These are phyloP conservation scores for Morpho helenor DNA, from an alignment of 2,888 invertebrate species.

Conservation along the genomic window DNA sequence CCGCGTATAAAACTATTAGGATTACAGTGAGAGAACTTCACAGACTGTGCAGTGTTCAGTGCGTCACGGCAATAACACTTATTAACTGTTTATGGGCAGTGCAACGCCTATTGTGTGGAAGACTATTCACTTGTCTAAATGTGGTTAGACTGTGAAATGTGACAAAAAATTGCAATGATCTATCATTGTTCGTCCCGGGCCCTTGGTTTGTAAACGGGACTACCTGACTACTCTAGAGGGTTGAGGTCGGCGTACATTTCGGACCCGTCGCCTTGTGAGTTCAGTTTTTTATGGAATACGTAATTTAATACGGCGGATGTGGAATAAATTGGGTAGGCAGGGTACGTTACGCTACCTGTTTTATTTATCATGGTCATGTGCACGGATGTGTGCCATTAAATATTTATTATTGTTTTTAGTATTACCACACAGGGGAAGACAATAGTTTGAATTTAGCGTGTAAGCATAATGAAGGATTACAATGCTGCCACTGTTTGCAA, in stretches of 20 bases:
- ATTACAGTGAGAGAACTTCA: constrained; percentile 60
- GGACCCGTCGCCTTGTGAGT: constrained; percentile 69
- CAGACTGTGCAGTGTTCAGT: constrained; percentile 38
- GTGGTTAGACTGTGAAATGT: constrained; percentile 57
- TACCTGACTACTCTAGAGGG: constrained; percentile 66
- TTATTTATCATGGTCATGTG: constrained; percentile 53
- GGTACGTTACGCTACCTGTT: constrained; percentile 76
- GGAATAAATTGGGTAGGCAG: constrained; percentile 75
- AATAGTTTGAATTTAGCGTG: constrained; percentile 58
- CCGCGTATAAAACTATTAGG: constrained; percentile 43
- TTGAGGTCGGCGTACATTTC: constrained; percentile 58
- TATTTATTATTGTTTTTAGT: constrained; percentile 43
- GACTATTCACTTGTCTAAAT: constrained; percentile 42
- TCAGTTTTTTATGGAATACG: constrained; percentile 52
- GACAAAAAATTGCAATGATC: constrained; percentile 76
- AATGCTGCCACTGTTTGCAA: constrained; percentile 53
- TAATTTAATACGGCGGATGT: constrained; percentile 77
- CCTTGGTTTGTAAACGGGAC: constrained; percentile 66
- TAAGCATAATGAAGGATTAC: constrained; percentile 54
- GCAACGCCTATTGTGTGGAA: constrained; percentile 70
- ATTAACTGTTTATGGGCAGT: constrained; percentile 71
- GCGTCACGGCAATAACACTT: constrained; percentile 38
- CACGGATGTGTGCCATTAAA: constrained; percentile 34
- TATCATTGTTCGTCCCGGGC: constrained; percentile 52
- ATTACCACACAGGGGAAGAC: constrained; percentile 47